These are phyloP conservation scores for Noctua janthe DNA, from an alignment of 2,888 invertebrate genomes.

Conservation along the genomic window DNA sequence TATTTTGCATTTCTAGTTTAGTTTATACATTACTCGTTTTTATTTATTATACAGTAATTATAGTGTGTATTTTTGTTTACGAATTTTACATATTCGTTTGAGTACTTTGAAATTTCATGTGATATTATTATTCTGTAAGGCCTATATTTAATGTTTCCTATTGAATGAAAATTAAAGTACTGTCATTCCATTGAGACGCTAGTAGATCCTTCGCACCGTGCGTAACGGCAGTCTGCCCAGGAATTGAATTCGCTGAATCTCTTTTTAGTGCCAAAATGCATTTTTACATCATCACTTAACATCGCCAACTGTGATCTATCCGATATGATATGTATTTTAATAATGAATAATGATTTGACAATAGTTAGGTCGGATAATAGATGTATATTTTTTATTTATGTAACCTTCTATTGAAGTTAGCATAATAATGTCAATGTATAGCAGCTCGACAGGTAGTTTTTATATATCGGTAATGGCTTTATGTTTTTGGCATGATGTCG, in stretches of 20 bases:
- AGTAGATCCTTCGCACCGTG: conserved; percentile 59
- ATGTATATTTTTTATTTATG: conserved; percentile 86
- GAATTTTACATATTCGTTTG: conserved; percentile 84
- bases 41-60: conserved; percentile 88
- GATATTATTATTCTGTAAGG: conserved; percentile 88
- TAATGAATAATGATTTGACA: conserved; percentile 75
- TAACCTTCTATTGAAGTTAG: conserved; percentile 87
- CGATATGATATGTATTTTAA: conserved; percentile 76
- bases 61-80: conserved; percentile 87
- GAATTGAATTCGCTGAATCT: conserved; percentile 80
- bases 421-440: conserved; percentile 81
- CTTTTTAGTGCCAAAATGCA: conserved; percentile 87
- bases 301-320: conserved; percentile 84
- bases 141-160: conserved; percentile 80
- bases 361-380: conserved; percentile 80
- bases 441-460: conserved; percentile 81
- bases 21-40: conserved; percentile 87
- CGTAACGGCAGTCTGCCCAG: conserved; percentile 51
- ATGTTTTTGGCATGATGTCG: conserved; percentile 88
- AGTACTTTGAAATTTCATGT: conserved; percentile 88
- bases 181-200: conserved; percentile 81
- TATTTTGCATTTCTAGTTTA: conserved; percentile 89
- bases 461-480: conserved; percentile 84
- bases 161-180: conserved; percentile 75
- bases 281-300: conserved; percentile 79